Percentiles rank a stretch among this genome's conserved stretches.
Conservation (phyloP, 2,888 invertebrate species). For the Andrena bicolor region DNA sequence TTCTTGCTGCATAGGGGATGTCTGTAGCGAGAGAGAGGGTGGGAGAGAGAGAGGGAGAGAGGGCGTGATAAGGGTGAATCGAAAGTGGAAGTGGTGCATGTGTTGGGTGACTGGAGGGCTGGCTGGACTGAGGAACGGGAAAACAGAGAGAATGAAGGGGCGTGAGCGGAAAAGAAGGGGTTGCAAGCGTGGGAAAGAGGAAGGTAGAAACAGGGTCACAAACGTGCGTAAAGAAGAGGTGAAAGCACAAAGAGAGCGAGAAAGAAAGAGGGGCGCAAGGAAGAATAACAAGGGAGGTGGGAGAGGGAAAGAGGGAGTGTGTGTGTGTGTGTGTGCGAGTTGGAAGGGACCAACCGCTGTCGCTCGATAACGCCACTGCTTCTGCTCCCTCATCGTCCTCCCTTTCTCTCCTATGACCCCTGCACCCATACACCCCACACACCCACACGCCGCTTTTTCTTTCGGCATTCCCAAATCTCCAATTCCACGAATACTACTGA, state of each 20-base stretch:
- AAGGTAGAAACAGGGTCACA: slow-evolving; percentile 39
- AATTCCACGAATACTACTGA: too few relatives aligned
- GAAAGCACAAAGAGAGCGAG: slow-evolving; percentile 13
- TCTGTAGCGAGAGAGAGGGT: neutral
- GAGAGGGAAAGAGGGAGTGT: slow-evolving; percentile 27
- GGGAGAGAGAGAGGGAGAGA: neutral
- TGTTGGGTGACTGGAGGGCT: neutral
- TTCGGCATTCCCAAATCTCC: neutral
- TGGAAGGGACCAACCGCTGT: slow-evolving; percentile 63
- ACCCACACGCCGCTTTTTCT: neutral
- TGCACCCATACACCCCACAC: neutral
- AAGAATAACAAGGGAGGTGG: slow-evolving; percentile 9
- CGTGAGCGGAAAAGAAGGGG: neutral
- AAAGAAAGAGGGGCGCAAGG: slow-evolving; percentile 1
- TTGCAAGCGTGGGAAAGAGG: neutral
- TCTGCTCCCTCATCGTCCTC: slow-evolving; percentile 65
- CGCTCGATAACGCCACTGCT: slow-evolving; percentile 79
- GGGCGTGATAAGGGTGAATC: slow-evolving; percentile 14
- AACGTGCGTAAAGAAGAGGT: slow-evolving; percentile 17
- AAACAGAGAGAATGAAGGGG: neutral
- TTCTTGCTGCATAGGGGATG: slow-evolving; percentile 28
- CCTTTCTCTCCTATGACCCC: slow-evolving; percentile 19
- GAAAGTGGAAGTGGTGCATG: slow-evolving; percentile 10
- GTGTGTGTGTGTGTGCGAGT: slow-evolving; percentile 8
- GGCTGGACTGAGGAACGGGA: neutral